A percentile compares a stretch with the other conserved stretches of the same genome.
Evolutionary conservation across 2,797 vertebrate genomes (phyloP).

Genomic region (Myiotriccus ornatus): DNA sequence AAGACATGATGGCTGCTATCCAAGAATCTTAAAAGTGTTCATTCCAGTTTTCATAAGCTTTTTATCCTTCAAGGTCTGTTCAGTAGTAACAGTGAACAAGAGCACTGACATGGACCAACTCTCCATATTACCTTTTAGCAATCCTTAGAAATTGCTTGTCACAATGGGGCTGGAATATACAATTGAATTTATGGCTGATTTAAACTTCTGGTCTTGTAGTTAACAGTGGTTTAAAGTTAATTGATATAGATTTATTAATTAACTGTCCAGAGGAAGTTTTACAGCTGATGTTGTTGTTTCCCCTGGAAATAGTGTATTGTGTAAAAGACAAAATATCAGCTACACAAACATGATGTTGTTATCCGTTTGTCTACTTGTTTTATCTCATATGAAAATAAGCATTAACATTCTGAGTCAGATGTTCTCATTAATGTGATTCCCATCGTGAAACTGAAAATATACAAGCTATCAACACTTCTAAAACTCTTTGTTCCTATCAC

Average conservation of each 20-base stretch:
- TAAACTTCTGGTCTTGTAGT: conserved; percentile 2
- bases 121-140: neutral
- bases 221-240: conserved; percentile 14
- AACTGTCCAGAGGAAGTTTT: conserved; percentile 24
- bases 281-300: neutral
- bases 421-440: conserved; percentile 22
- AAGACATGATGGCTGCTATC: neutral
- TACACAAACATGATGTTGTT: neutral
- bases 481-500: conserved; percentile 20
- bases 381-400: conserved; percentile 24
- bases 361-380: conserved; percentile 49
- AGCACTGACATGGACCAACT: neutral
- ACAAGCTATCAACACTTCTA: conserved; percentile 19
- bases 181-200: neutral
- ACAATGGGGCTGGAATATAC: neutral
- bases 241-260: conserved; percentile 47
- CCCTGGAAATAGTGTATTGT: neutral
- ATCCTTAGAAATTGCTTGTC: neutral
- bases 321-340: conserved; percentile 2
- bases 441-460: neutral
- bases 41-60: neutral
- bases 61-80: neutral
- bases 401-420: conserved; percentile 32
- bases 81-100: neutral
- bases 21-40: neutral